Evolutionary conservation across 2,888 invertebrate genomes (phyloP).

Genomic region (Byasa hedistus): DNA sequence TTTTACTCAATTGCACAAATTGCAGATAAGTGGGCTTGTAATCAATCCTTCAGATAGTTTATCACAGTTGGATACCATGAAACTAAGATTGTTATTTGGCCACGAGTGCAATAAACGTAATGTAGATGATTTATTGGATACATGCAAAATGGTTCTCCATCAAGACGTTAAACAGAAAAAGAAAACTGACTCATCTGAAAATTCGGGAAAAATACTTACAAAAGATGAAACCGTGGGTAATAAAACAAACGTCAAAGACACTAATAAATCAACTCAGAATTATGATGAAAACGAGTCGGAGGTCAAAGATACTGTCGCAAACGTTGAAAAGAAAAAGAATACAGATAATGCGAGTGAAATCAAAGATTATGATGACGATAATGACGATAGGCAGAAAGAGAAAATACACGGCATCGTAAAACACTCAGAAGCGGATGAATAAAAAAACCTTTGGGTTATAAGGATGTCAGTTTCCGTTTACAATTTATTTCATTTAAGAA

Average conservation of each 20-base stretch:
- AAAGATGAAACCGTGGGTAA: neutral
- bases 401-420: neutral
- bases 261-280: constrained; percentile 8
- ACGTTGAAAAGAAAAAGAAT: neutral
- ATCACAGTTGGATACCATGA: constrained; percentile 61
- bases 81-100: constrained; percentile 51
- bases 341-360: constrained; percentile 2
- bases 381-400: neutral
- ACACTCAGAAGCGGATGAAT: neutral
- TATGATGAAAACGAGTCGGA: constrained; percentile 11
- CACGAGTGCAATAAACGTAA: constrained; percentile 61
- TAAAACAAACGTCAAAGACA: constrained; percentile 1
- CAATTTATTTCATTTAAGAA: neutral
- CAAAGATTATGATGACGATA: neutral
- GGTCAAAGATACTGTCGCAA: neutral
- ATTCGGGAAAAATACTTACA: constrained; percentile 4
- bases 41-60: constrained; percentile 50
- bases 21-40: constrained; percentile 52
- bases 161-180: constrained; percentile 32
- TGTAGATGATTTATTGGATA: constrained; percentile 48
- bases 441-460: neutral
- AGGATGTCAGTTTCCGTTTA: neutral
- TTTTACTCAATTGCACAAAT: constrained; percentile 13
- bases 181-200: neutral
- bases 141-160: constrained; percentile 45